Evolutionary conservation across 2,113 vertebrate genomes (phyloP), one percentile per base, ranked within the genome.

Genomic region (Anoura caudifer): DNA sequence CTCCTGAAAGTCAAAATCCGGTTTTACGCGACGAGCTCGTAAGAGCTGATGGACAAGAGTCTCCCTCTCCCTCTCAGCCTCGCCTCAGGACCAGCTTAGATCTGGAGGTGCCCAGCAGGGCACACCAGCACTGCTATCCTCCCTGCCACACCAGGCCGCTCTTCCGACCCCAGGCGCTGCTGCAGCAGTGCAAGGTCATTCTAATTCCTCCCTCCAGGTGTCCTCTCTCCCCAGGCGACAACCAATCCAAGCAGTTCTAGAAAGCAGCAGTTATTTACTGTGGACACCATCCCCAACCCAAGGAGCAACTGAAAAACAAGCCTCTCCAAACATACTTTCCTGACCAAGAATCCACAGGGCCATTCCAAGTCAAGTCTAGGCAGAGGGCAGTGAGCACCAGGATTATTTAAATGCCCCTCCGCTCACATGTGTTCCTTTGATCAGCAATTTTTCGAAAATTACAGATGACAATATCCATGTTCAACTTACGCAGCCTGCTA

Each of bases 261-360:
- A 98, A 98, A 98, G n/a, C 83, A 95, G 90, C 87, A 93, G 93
- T 95, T 98, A 97, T 97, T 97, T 96, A 97, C 97, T 63, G 65
- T 91, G 86, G 87, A 65, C 87, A 90, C 84, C 95, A 95, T 92
- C 67, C 82, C 70, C 88, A 96, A 38, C 45, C 15, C 90, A 95
- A 94, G n/a, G 70, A 90, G 88, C 75, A 86, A 50, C 31, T 6
- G 2, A 69, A 95, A 85, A 20, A 13, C 0, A 8, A 81, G n/a
- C 38, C 38, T 79, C 24, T 61, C 50, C 2, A 26, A 95, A 28
- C 0, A 6, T 0, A 26, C 17, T 82, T 90, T 76, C 50, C 75
- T 28, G 1, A 82, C 82, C 70, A 20, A 79, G 61, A 54, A 92
- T 76, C 31, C 67, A 52, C 7, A 8, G 11, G 17, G n/a, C 90